Evolutionary conservation across 2,113 vertebrate species (phyloP).

Genomic region (Pterocles gutturalis): DNA sequence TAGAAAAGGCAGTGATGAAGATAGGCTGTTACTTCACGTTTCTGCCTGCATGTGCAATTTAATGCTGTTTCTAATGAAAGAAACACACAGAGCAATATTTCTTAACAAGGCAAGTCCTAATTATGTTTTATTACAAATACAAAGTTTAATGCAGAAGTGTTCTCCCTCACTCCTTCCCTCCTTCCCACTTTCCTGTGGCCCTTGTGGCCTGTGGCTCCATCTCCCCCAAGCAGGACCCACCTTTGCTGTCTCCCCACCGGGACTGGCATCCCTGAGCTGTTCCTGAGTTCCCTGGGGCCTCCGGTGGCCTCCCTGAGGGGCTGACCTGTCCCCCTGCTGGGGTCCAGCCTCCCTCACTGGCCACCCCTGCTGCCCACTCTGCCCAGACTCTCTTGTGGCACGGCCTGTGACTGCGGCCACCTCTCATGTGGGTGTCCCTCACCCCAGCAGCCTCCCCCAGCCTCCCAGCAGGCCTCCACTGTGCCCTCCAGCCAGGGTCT

Average conservation of each 20-base stretch:
- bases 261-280: fast-evolving
- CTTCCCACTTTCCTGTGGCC: fast-evolving
- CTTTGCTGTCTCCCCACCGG: not conserved
- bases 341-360: not conserved
- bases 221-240: fast-evolving
- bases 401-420: not conserved
- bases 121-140: not conserved
- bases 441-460: not conserved
- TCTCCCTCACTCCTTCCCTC: not conserved
- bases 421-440: not conserved
- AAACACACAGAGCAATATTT: not conserved
- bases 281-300: not conserved
- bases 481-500: not conserved
- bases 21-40: not conserved
- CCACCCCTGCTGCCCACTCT: fast-evolving
- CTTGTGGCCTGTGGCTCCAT: fast-evolving
- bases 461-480: not conserved
- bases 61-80: not conserved
- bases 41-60: not conserved
- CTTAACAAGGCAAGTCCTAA: not conserved
- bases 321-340: fast-evolving
- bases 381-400: fast-evolving
- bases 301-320: not conserved
- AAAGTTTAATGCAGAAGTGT: not conserved
- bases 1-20: not conserved